These are phyloP conservation scores for Drosophila emarginata DNA, from an alignment of 2,888 invertebrate genomes.

Conservation along the genomic window DNA sequence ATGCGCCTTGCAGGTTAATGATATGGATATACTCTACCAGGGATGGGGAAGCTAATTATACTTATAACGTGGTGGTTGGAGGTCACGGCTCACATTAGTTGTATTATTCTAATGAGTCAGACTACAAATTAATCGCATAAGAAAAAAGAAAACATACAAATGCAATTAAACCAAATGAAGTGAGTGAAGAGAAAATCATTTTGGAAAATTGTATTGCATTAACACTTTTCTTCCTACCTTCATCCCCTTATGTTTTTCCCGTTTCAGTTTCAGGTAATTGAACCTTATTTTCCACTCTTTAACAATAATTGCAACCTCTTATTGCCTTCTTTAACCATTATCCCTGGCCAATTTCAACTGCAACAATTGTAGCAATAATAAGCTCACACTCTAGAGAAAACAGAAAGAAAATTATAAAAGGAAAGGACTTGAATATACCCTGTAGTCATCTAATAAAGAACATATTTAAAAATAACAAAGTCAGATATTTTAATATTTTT, in stretches of 20 bases:
- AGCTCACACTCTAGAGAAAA: slow-evolving; percentile 6
- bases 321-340: slow-evolving; percentile 29
- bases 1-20: slow-evolving; percentile 68
- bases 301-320: slow-evolving; percentile 35
- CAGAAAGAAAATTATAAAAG: background rate
- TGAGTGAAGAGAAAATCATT: slow-evolving; percentile 29
- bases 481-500: too few relatives aligned
- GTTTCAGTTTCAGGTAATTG: slow-evolving; percentile 27
- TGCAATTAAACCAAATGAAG: slow-evolving; percentile 39
- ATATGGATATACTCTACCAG: slow-evolving; percentile 50
- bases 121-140: slow-evolving; percentile 68
- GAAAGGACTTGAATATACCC: background rate
- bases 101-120: slow-evolving; percentile 51
- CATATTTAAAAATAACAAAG: too few relatives aligned
- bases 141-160: slow-evolving; percentile 18
- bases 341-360: slow-evolving; percentile 24
- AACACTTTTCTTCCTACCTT: slow-evolving; percentile 27
- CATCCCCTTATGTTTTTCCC: background rate
- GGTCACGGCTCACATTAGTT: slow-evolving; percentile 53
- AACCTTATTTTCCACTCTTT: slow-evolving; percentile 2
- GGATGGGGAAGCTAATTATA: slow-evolving; percentile 54
- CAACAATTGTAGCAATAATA: slow-evolving; percentile 36
- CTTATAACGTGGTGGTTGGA: slow-evolving; percentile 44
- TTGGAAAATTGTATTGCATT: slow-evolving; percentile 34
- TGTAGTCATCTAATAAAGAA: too few relatives aligned